Conservation (phyloP, 2,113 vertebrate genomes). For the rat (Rattus norvegicus) region DNA sequence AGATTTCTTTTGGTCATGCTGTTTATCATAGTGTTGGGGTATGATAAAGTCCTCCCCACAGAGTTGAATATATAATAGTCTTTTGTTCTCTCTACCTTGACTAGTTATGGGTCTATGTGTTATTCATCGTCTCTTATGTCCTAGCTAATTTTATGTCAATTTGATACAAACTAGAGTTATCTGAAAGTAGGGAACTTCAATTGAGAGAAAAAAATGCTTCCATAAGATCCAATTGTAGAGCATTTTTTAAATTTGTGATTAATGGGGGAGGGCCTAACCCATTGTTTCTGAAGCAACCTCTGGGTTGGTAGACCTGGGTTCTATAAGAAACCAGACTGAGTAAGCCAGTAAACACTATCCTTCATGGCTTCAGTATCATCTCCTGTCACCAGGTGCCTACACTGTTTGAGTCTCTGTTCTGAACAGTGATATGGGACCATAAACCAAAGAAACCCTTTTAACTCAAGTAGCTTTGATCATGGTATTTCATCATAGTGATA, state of each 20-base stretch:
- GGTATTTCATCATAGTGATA: not conserved
- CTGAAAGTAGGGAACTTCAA: not conserved
- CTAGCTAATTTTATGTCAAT: not conserved
- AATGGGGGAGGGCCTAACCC: not conserved
- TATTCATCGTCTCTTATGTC: not conserved
- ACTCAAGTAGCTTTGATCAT: not conserved
- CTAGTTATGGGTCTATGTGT: not conserved
- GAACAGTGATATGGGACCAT: not conserved
- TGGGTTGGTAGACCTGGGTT: not conserved
- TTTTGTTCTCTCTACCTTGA: not conserved
- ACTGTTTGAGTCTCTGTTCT: not conserved
- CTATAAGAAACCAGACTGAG: no score
- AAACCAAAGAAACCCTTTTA: not conserved
- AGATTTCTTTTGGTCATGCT: not conserved
- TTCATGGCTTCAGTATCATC: no score
- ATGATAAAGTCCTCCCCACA: not conserved
- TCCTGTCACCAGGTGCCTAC: not conserved
- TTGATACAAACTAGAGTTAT: not conserved
- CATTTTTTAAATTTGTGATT: not conserved
- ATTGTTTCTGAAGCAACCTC: not conserved
- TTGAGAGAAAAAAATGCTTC: not conserved
- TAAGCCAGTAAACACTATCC: no score
- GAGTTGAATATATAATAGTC: not conserved
- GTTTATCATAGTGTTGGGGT: not conserved
- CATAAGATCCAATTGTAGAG: not conserved